phyloP scores from a whole-genome alignment of 35 echinoderm and acorn worm species.

The Apostichopus parvimensis region DNA sequence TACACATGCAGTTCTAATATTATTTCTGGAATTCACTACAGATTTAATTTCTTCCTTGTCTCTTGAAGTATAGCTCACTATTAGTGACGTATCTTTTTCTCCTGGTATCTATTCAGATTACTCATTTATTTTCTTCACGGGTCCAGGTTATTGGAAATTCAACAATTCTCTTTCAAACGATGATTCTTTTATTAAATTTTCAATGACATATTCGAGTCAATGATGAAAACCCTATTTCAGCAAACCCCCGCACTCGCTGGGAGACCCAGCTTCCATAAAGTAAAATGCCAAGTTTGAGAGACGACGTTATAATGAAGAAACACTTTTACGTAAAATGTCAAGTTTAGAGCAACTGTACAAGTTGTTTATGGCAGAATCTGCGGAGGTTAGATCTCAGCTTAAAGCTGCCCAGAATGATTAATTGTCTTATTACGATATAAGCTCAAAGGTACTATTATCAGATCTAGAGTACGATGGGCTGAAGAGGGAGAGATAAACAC shows the following conservation, averaged over 20 bases:
- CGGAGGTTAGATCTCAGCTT: neutral
- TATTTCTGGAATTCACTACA: constrained; percentile 40
- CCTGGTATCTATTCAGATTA: constrained; percentile 28
- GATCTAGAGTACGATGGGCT: constrained; percentile 8
- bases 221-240: neutral
- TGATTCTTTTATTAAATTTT: neutral
- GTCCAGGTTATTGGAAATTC: constrained; percentile 48
- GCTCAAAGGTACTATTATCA: constrained; percentile 37
- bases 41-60: constrained; percentile 30
- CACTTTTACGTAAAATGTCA: neutral
- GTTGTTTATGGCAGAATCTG: neutral
- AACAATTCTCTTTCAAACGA: constrained; percentile 23
- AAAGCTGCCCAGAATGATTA: neutral
- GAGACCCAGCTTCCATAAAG: neutral
- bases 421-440: constrained; percentile 17
- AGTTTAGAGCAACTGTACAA: neutral
- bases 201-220: neutral
- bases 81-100: neutral
- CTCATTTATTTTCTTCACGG: neutral
- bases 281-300: too few species aligned
- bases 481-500: constrained; percentile 41
- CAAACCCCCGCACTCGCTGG: neutral
- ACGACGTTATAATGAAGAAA: neutral
- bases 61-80: neutral
- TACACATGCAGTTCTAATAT: constrained; percentile 44